A percentile compares a stretch with the other conserved stretches of the same genome.
Conservation (phyloP, 2,113 vertebrate species). For the Phyllopteryx taeniolatus region DNA sequence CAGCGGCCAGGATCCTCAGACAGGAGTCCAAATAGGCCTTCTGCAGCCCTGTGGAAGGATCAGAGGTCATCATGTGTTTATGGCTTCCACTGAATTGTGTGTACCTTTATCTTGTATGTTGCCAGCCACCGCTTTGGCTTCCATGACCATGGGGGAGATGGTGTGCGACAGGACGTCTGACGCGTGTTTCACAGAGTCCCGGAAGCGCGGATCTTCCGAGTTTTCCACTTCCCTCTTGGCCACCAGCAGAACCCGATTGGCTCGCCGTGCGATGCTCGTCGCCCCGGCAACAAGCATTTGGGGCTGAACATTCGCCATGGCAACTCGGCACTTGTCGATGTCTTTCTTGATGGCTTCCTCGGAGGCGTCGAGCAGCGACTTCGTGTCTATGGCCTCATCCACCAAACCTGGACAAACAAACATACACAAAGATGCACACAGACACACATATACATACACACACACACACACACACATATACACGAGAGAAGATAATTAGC, state of each 20-base stretch:
- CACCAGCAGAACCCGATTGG: slow-evolving; percentile 92
- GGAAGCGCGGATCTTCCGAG: slow-evolving; percentile 95
- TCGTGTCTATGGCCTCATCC: slow-evolving; percentile 97
- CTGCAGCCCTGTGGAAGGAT: slow-evolving; percentile 79
- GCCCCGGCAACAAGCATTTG: slow-evolving; percentile 98
- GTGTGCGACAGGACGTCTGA: slow-evolving; percentile 93
- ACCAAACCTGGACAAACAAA: slow-evolving; percentile 80
- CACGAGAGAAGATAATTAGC: background rate
- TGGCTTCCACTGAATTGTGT: background rate
- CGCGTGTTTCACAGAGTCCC: slow-evolving; percentile 91
- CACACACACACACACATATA: background rate
- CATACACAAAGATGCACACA: slow-evolving; percentile 15
- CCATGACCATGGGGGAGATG: slow-evolving; percentile 98
- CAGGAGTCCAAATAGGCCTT: slow-evolving; percentile 96
- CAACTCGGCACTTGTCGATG: slow-evolving; percentile 96
- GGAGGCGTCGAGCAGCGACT: slow-evolving; percentile 93
- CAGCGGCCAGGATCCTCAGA: slow-evolving; percentile 90
- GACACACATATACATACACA: slow-evolving; percentile 14
- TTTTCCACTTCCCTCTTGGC: slow-evolving; percentile 97
- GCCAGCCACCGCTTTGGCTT: slow-evolving; percentile 96
- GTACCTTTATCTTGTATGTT: slow-evolving; percentile 97
- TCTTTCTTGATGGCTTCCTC: slow-evolving; percentile 99
- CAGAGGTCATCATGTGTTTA: background rate
- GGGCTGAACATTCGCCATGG: slow-evolving; percentile 96
- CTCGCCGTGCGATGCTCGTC: slow-evolving; percentile 94